Conservation (phyloP, 37 sponge, comb jelly and placozoan genomes). For the Halichondria panicea region DNA sequence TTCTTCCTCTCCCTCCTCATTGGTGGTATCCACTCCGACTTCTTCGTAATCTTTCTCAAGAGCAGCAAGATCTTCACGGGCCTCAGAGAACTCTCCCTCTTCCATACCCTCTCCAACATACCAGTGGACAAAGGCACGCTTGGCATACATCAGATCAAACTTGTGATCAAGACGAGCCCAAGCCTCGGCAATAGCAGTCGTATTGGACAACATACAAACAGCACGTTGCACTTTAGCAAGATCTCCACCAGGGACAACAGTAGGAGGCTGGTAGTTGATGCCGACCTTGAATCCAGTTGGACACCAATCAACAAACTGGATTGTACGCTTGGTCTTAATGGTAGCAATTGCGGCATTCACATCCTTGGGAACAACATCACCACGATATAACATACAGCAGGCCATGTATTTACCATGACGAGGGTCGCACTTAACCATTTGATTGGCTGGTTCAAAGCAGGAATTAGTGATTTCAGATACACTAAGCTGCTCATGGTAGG, state of each 20-base stretch:
- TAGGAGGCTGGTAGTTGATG: slow-evolving; percentile 98
- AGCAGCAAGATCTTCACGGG: slow-evolving; percentile 94
- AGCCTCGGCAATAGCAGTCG: slow-evolving; percentile 96
- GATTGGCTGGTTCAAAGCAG: slow-evolving; percentile 95
- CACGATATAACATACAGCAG: slow-evolving; percentile 93
- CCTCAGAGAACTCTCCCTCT: slow-evolving; percentile 97
- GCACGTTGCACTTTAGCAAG: slow-evolving; percentile 96
- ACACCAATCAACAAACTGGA: slow-evolving; percentile 99
- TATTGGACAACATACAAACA: slow-evolving; percentile 97
- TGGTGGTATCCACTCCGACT: slow-evolving; percentile 81
- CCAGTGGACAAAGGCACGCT: slow-evolving; percentile 99
- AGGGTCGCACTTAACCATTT: slow-evolving; percentile 97
- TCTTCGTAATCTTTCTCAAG: slow-evolving; percentile 96
- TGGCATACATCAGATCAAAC: slow-evolving; percentile 98
- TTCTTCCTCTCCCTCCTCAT: slow-evolving; percentile 77
- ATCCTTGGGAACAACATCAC: slow-evolving; percentile 96
- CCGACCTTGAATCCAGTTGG: slow-evolving; percentile 99
- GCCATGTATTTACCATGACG: slow-evolving; percentile 98
- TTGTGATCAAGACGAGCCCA: slow-evolving; percentile 99
- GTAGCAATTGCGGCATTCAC: slow-evolving; percentile 96
- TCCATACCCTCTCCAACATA: slow-evolving; percentile 98
- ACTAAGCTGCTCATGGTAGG: slow-evolving; percentile 87
- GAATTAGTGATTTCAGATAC: slow-evolving; percentile 92
- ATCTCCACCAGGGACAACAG: slow-evolving; percentile 94
- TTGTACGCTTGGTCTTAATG: slow-evolving; percentile 96